Evolutionary conservation across 2,888 invertebrate species (phyloP), one percentile per base, ranked within the genome.

Genomic region (Nomada fabriciana): DNA sequence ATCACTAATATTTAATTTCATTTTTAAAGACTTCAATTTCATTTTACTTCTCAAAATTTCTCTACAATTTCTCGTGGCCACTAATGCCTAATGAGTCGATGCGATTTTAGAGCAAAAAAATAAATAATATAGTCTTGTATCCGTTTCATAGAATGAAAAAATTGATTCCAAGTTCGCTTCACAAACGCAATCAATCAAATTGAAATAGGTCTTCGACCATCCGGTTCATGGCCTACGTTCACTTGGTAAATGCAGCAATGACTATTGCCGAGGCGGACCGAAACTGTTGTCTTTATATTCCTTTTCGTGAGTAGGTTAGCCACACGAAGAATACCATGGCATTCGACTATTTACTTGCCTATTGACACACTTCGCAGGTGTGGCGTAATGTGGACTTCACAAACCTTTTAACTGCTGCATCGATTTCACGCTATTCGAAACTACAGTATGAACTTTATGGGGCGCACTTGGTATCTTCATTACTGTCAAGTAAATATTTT

Each of bases 281-380:
- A 65, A 65, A 55, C 65, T 47, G 42, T 63, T 59, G 59, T 60
- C 76, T 76, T 69, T 75, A 76, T 74, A 67, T 74, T 71, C 50
- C 60, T 81, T 87, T 87, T 87, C 64, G 81, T 87, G 81, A 85
- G 76, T 77, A 71, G 76, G 73, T 73, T 87, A 87, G 53, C 61
- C 85, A 80, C 74, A 67, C 78, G 61, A 57, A 50, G 29, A 77
- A 68, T 76, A 84, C 20, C 43, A 36, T 68, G 84, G 80, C 86
- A 88, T 89, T 91, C 86, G 90, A 84, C 85, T 89, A 88, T 91
- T 92, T 92, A 90, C 88, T 90, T 89, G 91, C 89, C 92, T 90
- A 92, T 92, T 92, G 92, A 92, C 92, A 92, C 89, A 92, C 92
- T 92, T 91, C 84, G 86, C 78, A 76, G 82, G 86, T 68, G 71